Evolutionary conservation across 2,888 invertebrate genomes (phyloP), one percentile per base, ranked within the genome.

Genomic region (Tenthredo livida): DNA sequence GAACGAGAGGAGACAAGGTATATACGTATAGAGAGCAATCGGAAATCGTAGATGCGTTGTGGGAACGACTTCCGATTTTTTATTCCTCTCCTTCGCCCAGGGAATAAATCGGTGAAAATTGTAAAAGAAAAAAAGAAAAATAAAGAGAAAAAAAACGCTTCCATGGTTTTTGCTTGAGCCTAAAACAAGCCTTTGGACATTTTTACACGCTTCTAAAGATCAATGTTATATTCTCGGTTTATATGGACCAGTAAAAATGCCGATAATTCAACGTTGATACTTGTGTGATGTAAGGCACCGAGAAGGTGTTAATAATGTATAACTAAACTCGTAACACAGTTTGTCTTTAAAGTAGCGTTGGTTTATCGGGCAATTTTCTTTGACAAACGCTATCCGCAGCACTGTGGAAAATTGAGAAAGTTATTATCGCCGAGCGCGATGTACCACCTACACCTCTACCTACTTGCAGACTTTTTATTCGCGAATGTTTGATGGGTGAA

Each of bases 1-100:
- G 88, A 89, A 89, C 87, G 88, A 87, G 87, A 87, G 80, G 87
- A 86, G 80, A 43, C 40, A 43, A 73, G 21, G 33, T 47, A 15
- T 47, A 12, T 15, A 47, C 15, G 15, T 47, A 17, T 4, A 29
- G 37, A 33, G 40, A 73, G 43, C 86, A 89, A 89, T 90, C 87
- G 88, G 85, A 88, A 88, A 87, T 88, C 87, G 86, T 84, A 75
- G 65, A 84, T 43, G 73, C 84, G 50, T 84, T 33, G 7, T 29
- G 43, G 9, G 21, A 25, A 43, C 43, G 43, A 47, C 21, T 73
- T 73, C 15, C 21, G 15, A 33, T 33, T 67, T 67, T 33, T 33
- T 33, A 1, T 33, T 65, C 29, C 4, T 50, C n/a, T 15, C 17
- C 33, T 25, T 61, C 21, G 6, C 9, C 21, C 10, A n/a, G 17